phyloP scores from a whole-genome alignment of 2,113 vertebrate species.

The Neolamprologus ventralis region DNA sequence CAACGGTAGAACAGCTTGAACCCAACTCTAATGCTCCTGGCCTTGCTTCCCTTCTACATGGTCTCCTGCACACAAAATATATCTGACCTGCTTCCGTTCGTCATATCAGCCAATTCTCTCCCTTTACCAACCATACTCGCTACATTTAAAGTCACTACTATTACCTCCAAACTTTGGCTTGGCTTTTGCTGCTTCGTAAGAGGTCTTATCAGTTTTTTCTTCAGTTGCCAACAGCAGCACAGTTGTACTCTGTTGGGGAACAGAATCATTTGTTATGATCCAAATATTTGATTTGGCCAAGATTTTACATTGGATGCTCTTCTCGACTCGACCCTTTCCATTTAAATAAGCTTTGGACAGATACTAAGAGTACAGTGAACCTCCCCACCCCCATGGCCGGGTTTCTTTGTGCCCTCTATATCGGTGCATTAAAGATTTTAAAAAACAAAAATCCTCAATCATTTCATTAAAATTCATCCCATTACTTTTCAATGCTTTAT shows the following conservation, averaged over 20 bases:
- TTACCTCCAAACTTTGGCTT: background rate
- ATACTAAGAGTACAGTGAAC: background rate
- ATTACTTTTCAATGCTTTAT: slow-evolving; percentile 23
- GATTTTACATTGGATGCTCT: background rate
- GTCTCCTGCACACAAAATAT: background rate
- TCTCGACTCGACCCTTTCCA: background rate
- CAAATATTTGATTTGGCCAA: background rate
- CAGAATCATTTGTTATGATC: background rate
- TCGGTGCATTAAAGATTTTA: background rate
- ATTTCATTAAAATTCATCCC: slow-evolving; percentile 26
- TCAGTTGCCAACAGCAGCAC: background rate
- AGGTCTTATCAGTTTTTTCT: background rate
- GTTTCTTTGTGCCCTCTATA: background rate
- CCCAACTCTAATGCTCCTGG: background rate
- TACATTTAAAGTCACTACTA: background rate
- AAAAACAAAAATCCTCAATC: background rate
- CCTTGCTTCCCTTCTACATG: background rate
- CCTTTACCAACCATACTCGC: background rate
- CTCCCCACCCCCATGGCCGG: background rate
- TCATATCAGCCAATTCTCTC: background rate
- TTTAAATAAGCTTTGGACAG: background rate
- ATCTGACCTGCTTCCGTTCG: background rate
- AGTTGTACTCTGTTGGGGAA: background rate
- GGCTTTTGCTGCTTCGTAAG: background rate
- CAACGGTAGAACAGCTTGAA: background rate